These are phyloP conservation scores for Drosophila insularis DNA, from an alignment of 1,140 invertebrate genomes.

Conservation along the genomic window DNA sequence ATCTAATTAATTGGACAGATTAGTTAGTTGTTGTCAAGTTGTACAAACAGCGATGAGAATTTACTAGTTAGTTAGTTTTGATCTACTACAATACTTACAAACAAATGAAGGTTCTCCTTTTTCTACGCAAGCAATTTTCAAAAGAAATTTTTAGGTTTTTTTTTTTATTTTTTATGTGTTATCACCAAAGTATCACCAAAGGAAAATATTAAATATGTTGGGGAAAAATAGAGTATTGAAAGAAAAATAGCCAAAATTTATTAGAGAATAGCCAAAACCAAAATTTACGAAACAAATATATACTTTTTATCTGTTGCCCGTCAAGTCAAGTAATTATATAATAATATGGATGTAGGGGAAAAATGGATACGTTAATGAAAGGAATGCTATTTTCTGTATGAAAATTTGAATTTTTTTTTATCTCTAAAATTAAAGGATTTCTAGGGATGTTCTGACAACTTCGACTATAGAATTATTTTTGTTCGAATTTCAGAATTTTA, in stretches of 20 bases:
- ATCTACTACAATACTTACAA: slow-evolving; percentile 69
- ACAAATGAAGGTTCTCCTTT: slow-evolving; percentile 79
- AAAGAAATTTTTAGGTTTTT: neutral
- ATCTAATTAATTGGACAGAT: slow-evolving; percentile 84
- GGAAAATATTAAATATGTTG: too few species aligned
- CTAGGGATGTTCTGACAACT: too few species aligned
- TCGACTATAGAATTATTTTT: too few species aligned
- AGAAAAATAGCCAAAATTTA: slow-evolving; percentile 9
- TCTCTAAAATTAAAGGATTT: too few species aligned
- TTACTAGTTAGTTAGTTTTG: neutral
- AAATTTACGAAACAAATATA: neutral
- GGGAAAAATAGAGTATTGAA: too few species aligned
- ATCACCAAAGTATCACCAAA: too few species aligned
- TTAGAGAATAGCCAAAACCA: slow-evolving; percentile 19
- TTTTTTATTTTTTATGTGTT: slow-evolving; percentile 23
- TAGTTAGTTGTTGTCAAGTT: neutral
- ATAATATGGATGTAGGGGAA: too few species aligned
- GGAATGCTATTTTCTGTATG: too few species aligned
- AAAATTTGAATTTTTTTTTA: too few species aligned
- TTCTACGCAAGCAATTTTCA: slow-evolving; percentile 71
- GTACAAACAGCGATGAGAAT: neutral
- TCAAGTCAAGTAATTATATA: too few species aligned
- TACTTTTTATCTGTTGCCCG: neutral
- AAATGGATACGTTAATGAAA: too few species aligned
- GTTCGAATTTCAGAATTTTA: too few species aligned